Base-by-base conservation (phyloP, 2,888 invertebrate species). In the Steinernema hermaphroditum region DNA sequence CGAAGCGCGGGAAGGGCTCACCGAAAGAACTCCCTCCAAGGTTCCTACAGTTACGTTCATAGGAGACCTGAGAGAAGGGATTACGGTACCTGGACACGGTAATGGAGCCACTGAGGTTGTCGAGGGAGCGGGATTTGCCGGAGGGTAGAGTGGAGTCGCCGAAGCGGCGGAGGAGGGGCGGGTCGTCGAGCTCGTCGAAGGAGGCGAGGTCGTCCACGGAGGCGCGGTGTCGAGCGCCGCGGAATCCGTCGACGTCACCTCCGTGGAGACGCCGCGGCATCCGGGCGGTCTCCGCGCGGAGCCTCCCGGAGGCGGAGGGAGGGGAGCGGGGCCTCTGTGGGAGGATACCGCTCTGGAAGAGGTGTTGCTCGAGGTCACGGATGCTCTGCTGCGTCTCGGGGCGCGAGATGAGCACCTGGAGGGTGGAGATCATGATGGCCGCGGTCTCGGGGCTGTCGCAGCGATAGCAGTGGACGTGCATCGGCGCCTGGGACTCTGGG, bases 381-480 rank as follows among this genome's bases (percentile, higher is more conserved):
- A 94, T 92, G 79, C 94, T 92, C 88, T 93, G 91, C 89, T 93
- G 91, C 89, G 93, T 92, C 87, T 94, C 92, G 43, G 94, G 92
- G 77, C 92, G 88, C 80, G 92, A 91, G 82, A 93, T 87, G 74
- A 96, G 88, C 9, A 92, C 91, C 88, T 93, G 92, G 74, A 96
- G 89, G 85, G 94, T 94, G 14, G 92, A 91, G 86, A 92, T 92
- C 74, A 97, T 90, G 86, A 94, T 91, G 76, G 92, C 91, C 0
- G 96, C 96, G 24, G 96, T 96, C 86, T 94, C 93, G 78, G 94
- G 92, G 12, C 94, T 94, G 88, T 96, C 96, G 87, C 89, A 89
- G 88, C 95, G 91, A 87, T 91, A 96, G 71, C 94, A 95, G 87
- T 97, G 96, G 1, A 95, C 94, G 87, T 96, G 96, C 32, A 96